Conservation (phyloP, 2,113 vertebrate species). For the Sebastes schlegelii region DNA sequence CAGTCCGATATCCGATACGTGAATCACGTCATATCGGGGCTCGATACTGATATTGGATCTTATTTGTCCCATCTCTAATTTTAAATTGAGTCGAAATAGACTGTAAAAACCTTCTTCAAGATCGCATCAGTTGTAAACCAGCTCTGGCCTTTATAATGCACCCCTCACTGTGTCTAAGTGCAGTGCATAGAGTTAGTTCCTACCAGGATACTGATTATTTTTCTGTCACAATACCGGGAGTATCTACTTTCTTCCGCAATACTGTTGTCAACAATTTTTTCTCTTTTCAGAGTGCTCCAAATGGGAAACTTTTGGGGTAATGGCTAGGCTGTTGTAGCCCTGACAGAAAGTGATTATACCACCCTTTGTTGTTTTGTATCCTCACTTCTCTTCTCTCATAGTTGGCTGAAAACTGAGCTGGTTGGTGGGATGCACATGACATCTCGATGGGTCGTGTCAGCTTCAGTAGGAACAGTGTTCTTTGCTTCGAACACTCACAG, state of each 20-base stretch:
- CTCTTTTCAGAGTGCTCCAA: slow-evolving; percentile 3
- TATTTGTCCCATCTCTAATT: too few species aligned
- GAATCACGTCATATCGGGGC: too few species aligned
- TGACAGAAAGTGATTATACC: slow-evolving; percentile 11
- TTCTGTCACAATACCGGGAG: neutral
- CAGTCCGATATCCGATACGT: too few species aligned
- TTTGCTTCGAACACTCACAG: slow-evolving; percentile 7
- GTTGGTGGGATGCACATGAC: neutral
- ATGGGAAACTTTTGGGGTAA: slow-evolving; percentile 7
- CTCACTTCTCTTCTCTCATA: neutral
- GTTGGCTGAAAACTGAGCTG: slow-evolving; percentile 9
- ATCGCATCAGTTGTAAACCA: neutral
- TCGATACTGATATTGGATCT: too few species aligned
- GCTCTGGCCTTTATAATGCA: neutral
- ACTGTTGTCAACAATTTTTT: neutral
- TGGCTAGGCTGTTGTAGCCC: neutral
- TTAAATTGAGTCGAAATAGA: neutral
- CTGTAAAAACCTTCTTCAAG: neutral
- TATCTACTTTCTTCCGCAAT: neutral
- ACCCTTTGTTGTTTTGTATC: slow-evolving; percentile 19
- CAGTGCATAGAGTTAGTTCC: neutral
- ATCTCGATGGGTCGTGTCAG: neutral
- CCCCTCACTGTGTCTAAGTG: neutral
- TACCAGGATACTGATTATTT: neutral
- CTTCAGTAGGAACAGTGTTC: neutral